phyloP scores from a whole-genome alignment of 2,113 vertebrate species.

The Marcusenius ussheri region DNA sequence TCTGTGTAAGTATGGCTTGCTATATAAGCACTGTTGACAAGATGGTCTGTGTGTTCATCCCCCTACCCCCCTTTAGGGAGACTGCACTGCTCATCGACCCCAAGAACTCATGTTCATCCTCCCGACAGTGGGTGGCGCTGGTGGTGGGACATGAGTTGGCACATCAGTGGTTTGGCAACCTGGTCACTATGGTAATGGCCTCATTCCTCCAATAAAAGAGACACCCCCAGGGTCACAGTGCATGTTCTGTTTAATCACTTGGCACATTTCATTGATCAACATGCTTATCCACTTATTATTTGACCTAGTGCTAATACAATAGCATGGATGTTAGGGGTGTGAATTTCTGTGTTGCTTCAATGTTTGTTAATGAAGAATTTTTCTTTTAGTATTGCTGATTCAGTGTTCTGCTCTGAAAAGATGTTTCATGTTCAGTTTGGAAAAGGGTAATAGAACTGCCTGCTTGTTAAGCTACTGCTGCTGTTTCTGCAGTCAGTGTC shows the following conservation, averaged over 20 bases:
- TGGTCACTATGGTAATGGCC: conserved; percentile 92
- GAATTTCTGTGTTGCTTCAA: neutral
- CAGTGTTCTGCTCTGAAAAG: neutral
- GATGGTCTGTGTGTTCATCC: conserved; percentile 17
- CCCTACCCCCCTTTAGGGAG: conserved; percentile 65
- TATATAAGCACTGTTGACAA: neutral
- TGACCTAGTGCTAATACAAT: neutral
- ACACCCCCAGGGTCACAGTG: neutral
- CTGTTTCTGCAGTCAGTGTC: neutral
- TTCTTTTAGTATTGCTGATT: neutral
- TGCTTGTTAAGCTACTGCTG: neutral
- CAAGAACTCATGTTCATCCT: conserved; percentile 94
- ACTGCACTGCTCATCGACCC: conserved; percentile 93
- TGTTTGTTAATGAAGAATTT: neutral
- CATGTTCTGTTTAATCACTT: neutral
- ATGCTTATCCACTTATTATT: neutral
- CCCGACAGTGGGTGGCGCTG: conserved; percentile 95
- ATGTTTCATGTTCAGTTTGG: neutral
- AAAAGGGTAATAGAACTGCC: neutral
- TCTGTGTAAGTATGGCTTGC: neutral
- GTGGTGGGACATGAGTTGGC: conserved; percentile 96
- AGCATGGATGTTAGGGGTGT: neutral
- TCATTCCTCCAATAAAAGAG: neutral
- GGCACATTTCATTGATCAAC: neutral
- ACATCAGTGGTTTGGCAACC: conserved; percentile 98